Base-by-base conservation (phyloP, 2,888 invertebrate species). In the Leuctra nigra region DNA sequence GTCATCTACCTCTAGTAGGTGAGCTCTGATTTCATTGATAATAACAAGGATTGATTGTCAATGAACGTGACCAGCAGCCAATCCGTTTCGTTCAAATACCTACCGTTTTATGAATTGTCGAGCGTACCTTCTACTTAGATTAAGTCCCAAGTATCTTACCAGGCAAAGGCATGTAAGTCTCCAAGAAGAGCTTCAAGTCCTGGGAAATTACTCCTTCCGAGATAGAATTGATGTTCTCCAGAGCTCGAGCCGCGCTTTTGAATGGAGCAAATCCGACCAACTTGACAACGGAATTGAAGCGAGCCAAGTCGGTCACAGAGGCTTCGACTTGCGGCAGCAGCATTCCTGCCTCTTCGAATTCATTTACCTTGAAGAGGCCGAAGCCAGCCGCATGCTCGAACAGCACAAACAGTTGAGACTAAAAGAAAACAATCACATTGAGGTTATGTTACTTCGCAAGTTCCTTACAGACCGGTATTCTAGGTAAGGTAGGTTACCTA, bases 331-430 rank as follows among this genome's bases (percentile, higher is more conserved):
- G 89, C 0, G 95, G 91, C 59, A 93, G 71, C 59, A 96, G 81
- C 72, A 90, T 84, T 0, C 91, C 90, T 38, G 97, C 81, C 72
- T 99, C 98, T 72, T 99, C 98, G 68, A 97, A 99, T 71, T 98
- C 96, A 57, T 86, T 81, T 11, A 98, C 87, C 62, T 83, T 83
- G 75, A 99, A 96, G 55, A 98, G 73, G 29, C 87, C 87, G 75
- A 91, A 99, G 57, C 99, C 99, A 55, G 95, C 91, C 55, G 98
- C 97, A 80, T 99, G 98, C 75, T 99, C 99, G 70, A 84, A 98
- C 53, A 99, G 77, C 63, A 87, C 82, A 67, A 78, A 86, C 57
- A 90, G 69, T 65, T 83, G 82, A 64, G 80, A 74, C 84, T 86
- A n/a, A n/a, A n/a, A n/a, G n/a, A n/a, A n/a, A n/a, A n/a, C n/a